A percentile compares a stretch with the other conserved stretches of the same genome.
phyloP scores from a whole-genome alignment of 2,113 vertebrate genomes.

The Acinonyx jubatus region DNA sequence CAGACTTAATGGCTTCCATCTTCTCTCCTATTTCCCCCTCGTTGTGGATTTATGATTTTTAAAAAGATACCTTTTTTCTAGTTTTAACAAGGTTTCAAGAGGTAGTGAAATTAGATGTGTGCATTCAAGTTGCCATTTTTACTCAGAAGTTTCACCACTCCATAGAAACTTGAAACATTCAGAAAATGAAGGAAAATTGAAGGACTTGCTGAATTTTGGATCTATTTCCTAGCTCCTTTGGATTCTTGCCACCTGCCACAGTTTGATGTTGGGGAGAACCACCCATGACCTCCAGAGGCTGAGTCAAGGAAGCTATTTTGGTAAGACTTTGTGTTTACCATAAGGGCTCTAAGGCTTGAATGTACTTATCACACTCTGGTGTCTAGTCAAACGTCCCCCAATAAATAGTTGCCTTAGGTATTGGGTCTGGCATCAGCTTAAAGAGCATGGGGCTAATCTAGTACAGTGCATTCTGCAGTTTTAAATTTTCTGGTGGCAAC shows the following conservation, averaged over 20 bases:
- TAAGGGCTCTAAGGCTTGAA: background rate
- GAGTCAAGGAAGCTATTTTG: background rate
- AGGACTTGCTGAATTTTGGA: background rate
- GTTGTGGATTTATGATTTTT: background rate
- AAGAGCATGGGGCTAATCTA: background rate
- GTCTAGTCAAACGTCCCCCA: background rate
- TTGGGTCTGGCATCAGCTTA: background rate
- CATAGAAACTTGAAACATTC: background rate
- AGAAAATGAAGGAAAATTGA: background rate
- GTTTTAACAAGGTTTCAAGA: constrained; percentile 13
- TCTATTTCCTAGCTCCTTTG: background rate
- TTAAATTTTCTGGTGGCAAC: background rate
- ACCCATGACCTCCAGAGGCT: background rate
- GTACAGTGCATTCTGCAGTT: background rate
- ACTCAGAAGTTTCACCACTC: background rate
- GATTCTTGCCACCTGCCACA: background rate
- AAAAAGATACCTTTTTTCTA: background rate
- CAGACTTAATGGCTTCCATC: background rate
- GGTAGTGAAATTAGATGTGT: background rate
- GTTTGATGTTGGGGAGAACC: background rate
- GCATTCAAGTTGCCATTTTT: background rate
- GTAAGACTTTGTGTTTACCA: background rate
- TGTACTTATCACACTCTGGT: background rate
- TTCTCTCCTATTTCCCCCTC: background rate
- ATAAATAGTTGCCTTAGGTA: background rate